phyloP scores from a whole-genome alignment of 2,113 vertebrate species.

The Passer domesticus region DNA sequence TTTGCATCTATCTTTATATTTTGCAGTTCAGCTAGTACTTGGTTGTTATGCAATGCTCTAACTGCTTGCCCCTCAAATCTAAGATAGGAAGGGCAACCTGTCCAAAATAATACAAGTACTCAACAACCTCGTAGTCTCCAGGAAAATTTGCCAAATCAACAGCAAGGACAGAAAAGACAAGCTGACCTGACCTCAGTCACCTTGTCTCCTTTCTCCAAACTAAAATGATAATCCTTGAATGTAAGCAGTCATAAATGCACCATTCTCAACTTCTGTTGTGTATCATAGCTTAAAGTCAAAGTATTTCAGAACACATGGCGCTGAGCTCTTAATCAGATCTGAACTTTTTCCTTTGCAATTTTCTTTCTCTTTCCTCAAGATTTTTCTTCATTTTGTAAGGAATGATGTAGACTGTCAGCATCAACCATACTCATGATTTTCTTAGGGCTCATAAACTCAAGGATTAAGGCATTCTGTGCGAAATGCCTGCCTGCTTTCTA shows the following conservation, averaged over 20 bases:
- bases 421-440: not conserved
- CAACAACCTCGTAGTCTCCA: not conserved
- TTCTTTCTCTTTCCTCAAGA: not conserved
- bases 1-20: not conserved
- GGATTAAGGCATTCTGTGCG: slow-evolving; percentile 8
- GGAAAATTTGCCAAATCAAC: slow-evolving; percentile 1
- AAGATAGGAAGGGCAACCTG: not conserved
- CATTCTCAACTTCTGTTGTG: not conserved
- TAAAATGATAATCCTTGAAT: not conserved
- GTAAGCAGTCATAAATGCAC: slow-evolving; percentile 2
- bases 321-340: slow-evolving; percentile 3
- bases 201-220: not conserved
- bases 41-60: not conserved
- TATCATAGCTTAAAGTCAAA: slow-evolving; percentile 17
- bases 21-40: slow-evolving; percentile 2
- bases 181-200: not conserved
- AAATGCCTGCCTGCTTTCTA: not conserved
- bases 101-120: not conserved
- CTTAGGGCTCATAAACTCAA: slow-evolving; percentile 40
- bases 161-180: not conserved
- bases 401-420: not conserved
- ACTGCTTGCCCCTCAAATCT: not conserved
- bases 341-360: slow-evolving; percentile 13
- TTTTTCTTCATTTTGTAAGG: slow-evolving; percentile 17
- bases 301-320: slow-evolving; percentile 15